Evolutionary conservation across 2,888 invertebrate genomes (phyloP), one percentile per base, ranked within the genome.

Genomic region (Hydrotaea diabolus): DNA sequence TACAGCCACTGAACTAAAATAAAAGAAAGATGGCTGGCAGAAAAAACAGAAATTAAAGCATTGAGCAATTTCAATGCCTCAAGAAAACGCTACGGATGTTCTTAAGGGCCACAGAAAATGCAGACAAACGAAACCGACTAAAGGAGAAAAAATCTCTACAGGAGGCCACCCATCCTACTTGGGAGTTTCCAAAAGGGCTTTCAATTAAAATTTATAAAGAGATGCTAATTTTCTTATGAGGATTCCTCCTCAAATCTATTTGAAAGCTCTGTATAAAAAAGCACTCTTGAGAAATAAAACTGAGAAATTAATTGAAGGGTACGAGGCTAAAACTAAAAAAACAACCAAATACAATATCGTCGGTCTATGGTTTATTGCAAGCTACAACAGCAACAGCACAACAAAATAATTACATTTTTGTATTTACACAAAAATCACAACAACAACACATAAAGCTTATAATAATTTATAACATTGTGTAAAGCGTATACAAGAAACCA

Each of bases 61-160:
- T 76, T 77, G 79, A 83, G 80, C 77, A 26, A 80, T 80, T 74
- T 74, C 73, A 26, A 77, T 77, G 77, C 77, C 69, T 31, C 17
- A 55, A 77, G 77, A 31, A 62, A 71, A 74, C 73, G 31, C 80
- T 13, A 39, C 9, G 9, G 39, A 39, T 39, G 39, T 39, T 39
- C 13, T 8, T 39, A 2, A 39, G 39, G 1, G 53, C 69, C 77
- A 74, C 31, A 69, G 55, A 69, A 77, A 62, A 80, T 53, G 53
- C 19, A 7, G n/a, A 8, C 4, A 53, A 53, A 53, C 53, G 39
- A 53, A n/a, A 4, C 53, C 46, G n/a, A 11, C 46, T 15, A n/a
- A 15, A 46, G 46, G 15, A 17, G 53, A 53, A 53, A 19, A n/a
- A 3, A 15, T 46, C n/a, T 7, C n/a, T 53, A 53, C 8, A 53